Conservation (phyloP, 2,888 invertebrate genomes). For the Latheticus oryzae region DNA sequence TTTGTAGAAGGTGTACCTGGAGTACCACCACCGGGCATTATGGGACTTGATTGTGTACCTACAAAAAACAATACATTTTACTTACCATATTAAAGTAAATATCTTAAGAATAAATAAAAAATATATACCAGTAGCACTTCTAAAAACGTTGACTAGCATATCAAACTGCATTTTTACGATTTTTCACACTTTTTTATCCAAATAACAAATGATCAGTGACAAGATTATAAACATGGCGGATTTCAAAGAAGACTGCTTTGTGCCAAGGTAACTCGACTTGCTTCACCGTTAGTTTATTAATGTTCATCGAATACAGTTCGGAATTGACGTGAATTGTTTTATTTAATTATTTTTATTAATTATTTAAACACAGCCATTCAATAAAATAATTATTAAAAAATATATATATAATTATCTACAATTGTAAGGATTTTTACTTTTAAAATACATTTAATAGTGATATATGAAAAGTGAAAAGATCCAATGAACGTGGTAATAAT, state of each 20-base stretch:
- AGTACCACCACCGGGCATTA: constrained; percentile 71
- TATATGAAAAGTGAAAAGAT: constrained; percentile 20
- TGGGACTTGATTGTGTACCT: constrained; percentile 69
- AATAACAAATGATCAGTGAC: neutral
- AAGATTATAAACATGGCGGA: constrained; percentile 50
- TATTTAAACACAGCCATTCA: neutral
- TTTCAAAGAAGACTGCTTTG: constrained; percentile 49
- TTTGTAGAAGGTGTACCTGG: constrained; percentile 87
- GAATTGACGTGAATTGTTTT: neutral
- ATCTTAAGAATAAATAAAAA: neutral
- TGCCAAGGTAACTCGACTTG: constrained; percentile 51
- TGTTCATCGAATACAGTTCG: constrained; percentile 35
- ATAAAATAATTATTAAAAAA: too few species aligned
- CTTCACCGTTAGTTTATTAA: constrained; percentile 49
- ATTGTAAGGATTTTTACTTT: too few species aligned
- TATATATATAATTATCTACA: too few species aligned
- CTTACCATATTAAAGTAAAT: too few species aligned
- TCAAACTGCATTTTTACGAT: constrained; percentile 57
- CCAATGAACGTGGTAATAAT: constrained; percentile 31
- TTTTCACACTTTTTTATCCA: too few species aligned
- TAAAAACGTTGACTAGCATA: constrained; percentile 58
- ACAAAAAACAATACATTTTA: constrained; percentile 31
- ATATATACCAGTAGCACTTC: constrained; percentile 56
- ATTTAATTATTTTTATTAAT: neutral
- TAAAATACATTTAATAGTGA: too few species aligned